Percentiles rank a stretch among this genome's conserved stretches.
Evolutionary conservation across 92 coral and sea anemone species (phyloP).

Genomic region (Nematostella vectensis): DNA sequence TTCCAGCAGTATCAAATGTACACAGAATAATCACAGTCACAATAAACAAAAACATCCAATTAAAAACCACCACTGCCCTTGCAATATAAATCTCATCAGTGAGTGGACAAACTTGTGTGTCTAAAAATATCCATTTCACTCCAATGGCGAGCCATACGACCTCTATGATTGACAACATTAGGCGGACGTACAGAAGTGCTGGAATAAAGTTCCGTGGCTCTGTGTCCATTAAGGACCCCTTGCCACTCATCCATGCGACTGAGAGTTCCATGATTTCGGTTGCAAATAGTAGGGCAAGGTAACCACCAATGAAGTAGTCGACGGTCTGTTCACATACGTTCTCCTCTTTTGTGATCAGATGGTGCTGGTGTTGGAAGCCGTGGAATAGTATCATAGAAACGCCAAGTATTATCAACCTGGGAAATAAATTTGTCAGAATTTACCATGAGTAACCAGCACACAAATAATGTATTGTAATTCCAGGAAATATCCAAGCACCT

Average conservation of each 20-base stretch:
- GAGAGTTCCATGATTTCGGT: slow-evolving; percentile 87
- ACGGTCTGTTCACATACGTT: slow-evolving; percentile 81
- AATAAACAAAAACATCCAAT: slow-evolving; percentile 85
- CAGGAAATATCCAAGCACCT: no score
- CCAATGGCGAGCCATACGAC: slow-evolving; percentile 89
- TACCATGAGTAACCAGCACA: no score
- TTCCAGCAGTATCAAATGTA: slow-evolving; percentile 91
- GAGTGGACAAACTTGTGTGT: slow-evolving; percentile 32
- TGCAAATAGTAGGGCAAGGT: slow-evolving; percentile 86
- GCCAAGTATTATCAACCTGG: slow-evolving; percentile 77
- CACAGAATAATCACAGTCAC: slow-evolving; percentile 65
- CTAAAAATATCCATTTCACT: slow-evolving; percentile 89
- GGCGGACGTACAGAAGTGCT: slow-evolving; percentile 72
- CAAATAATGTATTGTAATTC: no score
- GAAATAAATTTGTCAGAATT: background rate
- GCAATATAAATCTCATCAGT: slow-evolving; percentile 63
- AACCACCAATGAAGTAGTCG: slow-evolving; percentile 92
- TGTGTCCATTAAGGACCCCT: slow-evolving; percentile 89
- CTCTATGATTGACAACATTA: slow-evolving; percentile 66
- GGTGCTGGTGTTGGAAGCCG: slow-evolving; percentile 56
- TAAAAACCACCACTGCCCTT: slow-evolving; percentile 79
- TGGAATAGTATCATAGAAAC: slow-evolving; percentile 62
- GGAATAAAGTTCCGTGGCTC: slow-evolving; percentile 87
- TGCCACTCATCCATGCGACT: slow-evolving; percentile 92
- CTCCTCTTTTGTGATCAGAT: slow-evolving; percentile 16